Percentiles rank a stretch among this genome's conserved stretches.
phyloP scores from a whole-genome alignment of 2,797 vertebrate species.

The Cirrhinus molitorella region DNA sequence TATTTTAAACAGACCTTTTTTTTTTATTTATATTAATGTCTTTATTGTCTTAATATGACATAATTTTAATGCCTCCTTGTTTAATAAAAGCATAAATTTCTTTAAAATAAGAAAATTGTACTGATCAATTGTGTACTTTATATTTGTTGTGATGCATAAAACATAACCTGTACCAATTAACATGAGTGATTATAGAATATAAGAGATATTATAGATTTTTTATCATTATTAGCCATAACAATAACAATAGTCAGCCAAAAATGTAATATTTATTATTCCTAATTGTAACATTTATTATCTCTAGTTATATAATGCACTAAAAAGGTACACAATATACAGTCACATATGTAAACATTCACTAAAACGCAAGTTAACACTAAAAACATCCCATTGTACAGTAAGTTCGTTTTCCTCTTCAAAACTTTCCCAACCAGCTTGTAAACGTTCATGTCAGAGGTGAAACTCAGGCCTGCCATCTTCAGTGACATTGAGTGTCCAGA shows the following conservation, averaged over 20 bases:
- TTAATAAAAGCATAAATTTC: background rate
- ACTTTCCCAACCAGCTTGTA: slow-evolving; percentile 10
- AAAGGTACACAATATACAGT: background rate
- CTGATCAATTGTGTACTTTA: background rate
- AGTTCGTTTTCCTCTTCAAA: slow-evolving; percentile 13
- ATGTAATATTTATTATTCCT: background rate
- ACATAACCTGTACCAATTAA: background rate
- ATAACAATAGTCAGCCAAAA: background rate
- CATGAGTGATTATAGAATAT: background rate
- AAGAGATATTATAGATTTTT: background rate
- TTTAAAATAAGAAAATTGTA: background rate
- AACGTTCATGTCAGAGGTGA: background rate
- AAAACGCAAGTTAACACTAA: background rate
- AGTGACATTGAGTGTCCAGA: slow-evolving; percentile 7
- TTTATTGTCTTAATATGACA: background rate
- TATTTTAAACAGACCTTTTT: background rate
- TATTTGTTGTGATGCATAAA: background rate
- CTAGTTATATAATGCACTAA: background rate
- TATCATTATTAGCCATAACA: background rate
- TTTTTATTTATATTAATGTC: background rate
- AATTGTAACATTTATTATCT: background rate
- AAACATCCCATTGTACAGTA: background rate
- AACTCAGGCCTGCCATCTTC: slow-evolving; percentile 25
- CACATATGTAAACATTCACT: background rate
- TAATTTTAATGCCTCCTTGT: background rate